Conservation (phyloP, 2,888 invertebrate genomes). For the Tolmerus cingulatus region DNA sequence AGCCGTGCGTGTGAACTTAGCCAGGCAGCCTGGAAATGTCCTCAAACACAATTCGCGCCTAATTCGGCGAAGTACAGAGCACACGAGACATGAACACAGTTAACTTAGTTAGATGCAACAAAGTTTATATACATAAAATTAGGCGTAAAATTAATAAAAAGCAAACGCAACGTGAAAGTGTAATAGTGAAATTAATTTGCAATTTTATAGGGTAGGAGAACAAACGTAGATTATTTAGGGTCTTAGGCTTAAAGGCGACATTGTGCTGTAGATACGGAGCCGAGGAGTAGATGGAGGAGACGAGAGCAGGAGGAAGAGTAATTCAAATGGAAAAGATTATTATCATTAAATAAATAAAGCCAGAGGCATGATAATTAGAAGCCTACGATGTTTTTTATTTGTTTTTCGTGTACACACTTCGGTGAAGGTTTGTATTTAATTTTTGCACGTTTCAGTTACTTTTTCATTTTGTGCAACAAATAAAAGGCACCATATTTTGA, state of each 20-base stretch:
- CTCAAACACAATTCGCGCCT: not conserved
- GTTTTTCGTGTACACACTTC: not conserved
- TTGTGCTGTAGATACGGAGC: constrained; percentile 27
- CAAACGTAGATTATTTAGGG: constrained; percentile 7
- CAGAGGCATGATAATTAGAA: constrained; percentile 38
- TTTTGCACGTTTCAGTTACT: not conserved
- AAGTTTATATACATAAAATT: constrained; percentile 9
- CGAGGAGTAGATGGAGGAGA: not conserved
- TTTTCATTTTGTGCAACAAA: not conserved
- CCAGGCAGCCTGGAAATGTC: not conserved
- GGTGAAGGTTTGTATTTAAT: constrained; percentile 21
- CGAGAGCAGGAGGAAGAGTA: not conserved
- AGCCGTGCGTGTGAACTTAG: not conserved
- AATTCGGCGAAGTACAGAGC: not conserved
- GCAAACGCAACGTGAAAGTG: not conserved
- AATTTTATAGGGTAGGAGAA: constrained; percentile 25
- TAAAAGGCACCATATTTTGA: not conserved
- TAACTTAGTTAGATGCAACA: constrained; percentile 39
- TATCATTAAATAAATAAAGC: constrained; percentile 35
- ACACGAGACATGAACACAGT: constrained; percentile 27
- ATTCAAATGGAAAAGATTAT: constrained; percentile 34
- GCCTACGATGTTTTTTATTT: constrained; percentile 18
- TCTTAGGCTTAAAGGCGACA: constrained; percentile 14
- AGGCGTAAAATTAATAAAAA: constrained; percentile 8
- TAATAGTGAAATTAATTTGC: constrained; percentile 32